Percentiles rank a stretch among this genome's conserved stretches.
Evolutionary conservation across 2,113 vertebrate genomes (phyloP).

Genomic region (Naja naja): DNA sequence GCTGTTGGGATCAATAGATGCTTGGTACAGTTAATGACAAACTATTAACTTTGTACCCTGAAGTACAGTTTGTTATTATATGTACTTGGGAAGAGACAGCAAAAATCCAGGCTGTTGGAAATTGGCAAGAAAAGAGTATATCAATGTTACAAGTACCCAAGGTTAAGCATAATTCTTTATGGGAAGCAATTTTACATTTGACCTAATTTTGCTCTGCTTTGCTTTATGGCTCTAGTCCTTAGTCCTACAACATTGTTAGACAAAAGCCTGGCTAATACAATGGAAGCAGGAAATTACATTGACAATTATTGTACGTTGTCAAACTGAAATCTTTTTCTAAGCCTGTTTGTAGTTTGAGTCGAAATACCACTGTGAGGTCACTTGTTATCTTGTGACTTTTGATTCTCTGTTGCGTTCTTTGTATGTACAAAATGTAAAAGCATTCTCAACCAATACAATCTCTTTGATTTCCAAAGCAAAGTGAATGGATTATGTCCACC

Average conservation of each 20-base stretch:
- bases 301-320: not conserved
- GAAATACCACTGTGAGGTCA: not conserved
- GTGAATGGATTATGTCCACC: not conserved
- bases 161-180: not conserved
- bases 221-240: not conserved
- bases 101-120: not conserved
- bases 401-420: not conserved
- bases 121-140: not conserved
- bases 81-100: not conserved
- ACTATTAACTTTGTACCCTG: not conserved
- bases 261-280: not conserved
- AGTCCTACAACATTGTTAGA: not conserved
- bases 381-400: not conserved
- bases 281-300: not conserved
- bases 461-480: not conserved
- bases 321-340: not conserved
- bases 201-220: not conserved
- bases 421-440: not conserved
- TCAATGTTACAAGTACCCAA: not conserved
- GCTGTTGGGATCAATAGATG: slow-evolving; percentile 11
- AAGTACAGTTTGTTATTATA: not conserved
- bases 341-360: not conserved
- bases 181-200: not conserved
- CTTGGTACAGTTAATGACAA: slow-evolving; percentile 1
- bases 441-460: not conserved